Conservation (phyloP, 2,113 vertebrate species). For the Marcusenius ussheri region DNA sequence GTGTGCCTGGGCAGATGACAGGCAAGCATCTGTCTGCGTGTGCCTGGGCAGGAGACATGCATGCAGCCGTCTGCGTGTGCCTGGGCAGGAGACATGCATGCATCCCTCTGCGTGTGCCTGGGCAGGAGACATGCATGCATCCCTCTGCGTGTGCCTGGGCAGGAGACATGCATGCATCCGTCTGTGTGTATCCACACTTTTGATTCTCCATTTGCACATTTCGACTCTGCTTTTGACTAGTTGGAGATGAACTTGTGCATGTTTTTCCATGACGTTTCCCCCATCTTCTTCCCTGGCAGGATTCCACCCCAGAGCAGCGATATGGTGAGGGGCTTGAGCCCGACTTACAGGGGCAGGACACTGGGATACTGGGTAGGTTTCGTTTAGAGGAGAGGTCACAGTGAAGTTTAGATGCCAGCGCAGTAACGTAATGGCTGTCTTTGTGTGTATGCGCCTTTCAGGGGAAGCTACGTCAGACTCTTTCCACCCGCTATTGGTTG, state of each 20-base stretch:
- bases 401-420: not conserved
- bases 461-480: constrained; percentile 46
- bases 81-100: no score
- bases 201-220: not conserved
- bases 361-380: not conserved
- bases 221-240: not conserved
- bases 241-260: not conserved
- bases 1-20: no score
- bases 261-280: not conserved
- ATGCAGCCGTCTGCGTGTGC: no score
- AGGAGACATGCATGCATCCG: not conserved
- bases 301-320: not conserved
- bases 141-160: no score
- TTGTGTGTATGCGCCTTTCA: not conserved
- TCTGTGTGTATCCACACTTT: not conserved
- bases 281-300: not conserved
- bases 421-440: not conserved
- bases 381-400: not conserved
- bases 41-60: no score
- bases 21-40: no score
- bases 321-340: not conserved
- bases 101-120: no score
- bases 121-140: no score
- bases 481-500: constrained; percentile 59
- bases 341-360: not conserved